Evolutionary conservation across 2,888 invertebrate genomes (phyloP).

Genomic region (Sinopyrophorus schimmeli): DNA sequence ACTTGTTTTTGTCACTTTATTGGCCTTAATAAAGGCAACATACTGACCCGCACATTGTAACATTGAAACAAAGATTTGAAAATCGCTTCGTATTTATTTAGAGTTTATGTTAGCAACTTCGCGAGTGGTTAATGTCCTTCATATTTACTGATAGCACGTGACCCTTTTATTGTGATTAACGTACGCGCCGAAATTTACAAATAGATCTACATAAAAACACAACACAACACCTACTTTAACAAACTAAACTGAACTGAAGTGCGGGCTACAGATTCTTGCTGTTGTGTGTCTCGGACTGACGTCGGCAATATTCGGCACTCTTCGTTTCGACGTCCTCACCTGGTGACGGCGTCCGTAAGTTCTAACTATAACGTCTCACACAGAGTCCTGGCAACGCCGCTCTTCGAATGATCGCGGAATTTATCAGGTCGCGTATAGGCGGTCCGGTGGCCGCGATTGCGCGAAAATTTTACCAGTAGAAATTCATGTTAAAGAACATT

Average conservation of each 20-base stretch:
- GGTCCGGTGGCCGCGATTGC: slow-evolving; percentile 48
- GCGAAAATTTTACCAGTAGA: slow-evolving; percentile 50
- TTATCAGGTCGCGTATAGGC: slow-evolving; percentile 48
- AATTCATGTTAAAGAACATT: slow-evolving; percentile 44
- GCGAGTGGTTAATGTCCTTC: background rate
- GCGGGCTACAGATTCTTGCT: slow-evolving; percentile 33
- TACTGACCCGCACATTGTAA: slow-evolving; percentile 8
- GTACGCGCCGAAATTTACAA: slow-evolving; percentile 28
- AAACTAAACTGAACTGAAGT: slow-evolving; percentile 32
- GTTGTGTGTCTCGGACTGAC: slow-evolving; percentile 19
- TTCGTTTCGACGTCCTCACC: slow-evolving; percentile 47
- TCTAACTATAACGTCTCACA: slow-evolving; percentile 27
- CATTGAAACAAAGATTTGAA: slow-evolving; percentile 1
- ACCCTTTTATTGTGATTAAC: slow-evolving; percentile 6
- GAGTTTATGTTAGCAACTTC: no score
- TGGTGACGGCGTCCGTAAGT: slow-evolving; percentile 40
- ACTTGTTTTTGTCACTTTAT: slow-evolving; percentile 10
- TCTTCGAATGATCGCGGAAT: slow-evolving; percentile 47
- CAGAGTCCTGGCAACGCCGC: slow-evolving; percentile 44
- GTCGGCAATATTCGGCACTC: slow-evolving; percentile 26
- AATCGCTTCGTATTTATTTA: slow-evolving; percentile 3
- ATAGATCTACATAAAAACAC: slow-evolving; percentile 8
- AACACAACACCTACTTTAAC: slow-evolving; percentile 13
- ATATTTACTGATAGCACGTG: slow-evolving; percentile 2
- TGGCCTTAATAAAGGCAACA: slow-evolving; percentile 4